These are phyloP conservation scores for Carassius auratus DNA, from an alignment of 2,113 vertebrate genomes.

Conservation along the genomic window DNA sequence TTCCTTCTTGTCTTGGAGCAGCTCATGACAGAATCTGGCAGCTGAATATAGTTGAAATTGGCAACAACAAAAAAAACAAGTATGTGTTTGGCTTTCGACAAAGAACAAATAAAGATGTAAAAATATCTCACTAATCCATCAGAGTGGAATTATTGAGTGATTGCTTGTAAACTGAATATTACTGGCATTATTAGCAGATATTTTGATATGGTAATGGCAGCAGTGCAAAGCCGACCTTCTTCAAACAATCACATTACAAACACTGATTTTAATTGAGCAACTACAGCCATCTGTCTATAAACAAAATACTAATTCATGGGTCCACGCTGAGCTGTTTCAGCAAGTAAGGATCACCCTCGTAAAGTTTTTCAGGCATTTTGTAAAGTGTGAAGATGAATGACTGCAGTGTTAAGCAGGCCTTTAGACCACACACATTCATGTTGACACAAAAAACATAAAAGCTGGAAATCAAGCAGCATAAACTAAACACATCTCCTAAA, in stretches of 20 bases:
- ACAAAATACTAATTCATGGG: not conserved
- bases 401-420: constrained; percentile 18
- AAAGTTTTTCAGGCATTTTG: not conserved
- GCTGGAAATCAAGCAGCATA: not conserved
- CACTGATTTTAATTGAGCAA: not conserved
- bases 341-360: constrained; percentile 7
- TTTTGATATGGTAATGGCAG: not conserved
- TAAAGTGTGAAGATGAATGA: constrained; percentile 4
- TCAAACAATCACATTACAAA: not conserved
- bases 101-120: constrained; percentile 49
- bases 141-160: constrained; percentile 6
- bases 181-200: constrained; percentile 13
- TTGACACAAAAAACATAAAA: not conserved
- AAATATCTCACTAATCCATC: constrained; percentile 38
- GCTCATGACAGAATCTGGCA: constrained; percentile 21
- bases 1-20: too few species aligned
- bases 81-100: constrained; percentile 3
- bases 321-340: constrained; percentile 10
- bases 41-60: constrained; percentile 67
- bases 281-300: not conserved
- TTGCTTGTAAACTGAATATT: constrained; percentile 6
- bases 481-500: too few species aligned
- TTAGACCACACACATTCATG: not conserved
- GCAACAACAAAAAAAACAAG: constrained; percentile 56
- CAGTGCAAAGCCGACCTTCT: not conserved